phyloP scores from a whole-genome alignment of 1,140 invertebrate genomes.

The Aphelenchoides fujianensis region DNA sequence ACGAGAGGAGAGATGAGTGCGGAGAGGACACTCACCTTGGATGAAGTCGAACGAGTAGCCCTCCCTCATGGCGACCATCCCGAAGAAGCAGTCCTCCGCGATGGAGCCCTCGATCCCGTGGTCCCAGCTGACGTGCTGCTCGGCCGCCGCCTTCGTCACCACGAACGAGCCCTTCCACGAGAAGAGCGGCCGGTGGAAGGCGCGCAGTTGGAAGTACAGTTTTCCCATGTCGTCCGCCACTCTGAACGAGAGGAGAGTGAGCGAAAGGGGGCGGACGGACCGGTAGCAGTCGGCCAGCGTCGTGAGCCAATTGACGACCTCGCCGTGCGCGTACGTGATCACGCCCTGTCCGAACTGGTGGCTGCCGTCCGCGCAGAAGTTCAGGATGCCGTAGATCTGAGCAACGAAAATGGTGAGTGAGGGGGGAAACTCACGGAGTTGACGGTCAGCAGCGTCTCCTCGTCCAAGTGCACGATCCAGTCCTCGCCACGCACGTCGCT shows the following conservation, averaged over 20 bases:
- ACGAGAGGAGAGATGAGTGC: too few relatives aligned
- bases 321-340: slow-evolving; percentile 90
- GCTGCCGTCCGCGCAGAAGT: slow-evolving; percentile 89
- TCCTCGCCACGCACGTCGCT: slow-evolving; percentile 83
- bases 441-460: slow-evolving; percentile 90
- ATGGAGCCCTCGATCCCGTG: slow-evolving; percentile 90
- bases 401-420: too few relatives aligned
- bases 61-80: slow-evolving; percentile 74
- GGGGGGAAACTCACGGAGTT: too few relatives aligned
- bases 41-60: slow-evolving; percentile 78
- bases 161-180: slow-evolving; percentile 96
- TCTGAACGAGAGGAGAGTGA: slow-evolving; percentile 47
- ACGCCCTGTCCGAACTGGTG: slow-evolving; percentile 95
- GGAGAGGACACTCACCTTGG: too few relatives aligned
- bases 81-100: slow-evolving; percentile 95
- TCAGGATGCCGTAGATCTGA: slow-evolving; percentile 78
- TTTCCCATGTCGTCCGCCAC: slow-evolving; percentile 92
- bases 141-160: slow-evolving; percentile 77
- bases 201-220: slow-evolving; percentile 81
- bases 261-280: too few relatives aligned
- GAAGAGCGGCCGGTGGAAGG: slow-evolving; percentile 89
- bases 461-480: slow-evolving; percentile 96
- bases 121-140: slow-evolving; percentile 85
- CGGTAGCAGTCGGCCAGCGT: slow-evolving; percentile 91
- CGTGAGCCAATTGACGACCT: slow-evolving; percentile 89